phyloP scores from a whole-genome alignment of 92 coral and sea anemone species.

The Isaurus tuberculatus region DNA sequence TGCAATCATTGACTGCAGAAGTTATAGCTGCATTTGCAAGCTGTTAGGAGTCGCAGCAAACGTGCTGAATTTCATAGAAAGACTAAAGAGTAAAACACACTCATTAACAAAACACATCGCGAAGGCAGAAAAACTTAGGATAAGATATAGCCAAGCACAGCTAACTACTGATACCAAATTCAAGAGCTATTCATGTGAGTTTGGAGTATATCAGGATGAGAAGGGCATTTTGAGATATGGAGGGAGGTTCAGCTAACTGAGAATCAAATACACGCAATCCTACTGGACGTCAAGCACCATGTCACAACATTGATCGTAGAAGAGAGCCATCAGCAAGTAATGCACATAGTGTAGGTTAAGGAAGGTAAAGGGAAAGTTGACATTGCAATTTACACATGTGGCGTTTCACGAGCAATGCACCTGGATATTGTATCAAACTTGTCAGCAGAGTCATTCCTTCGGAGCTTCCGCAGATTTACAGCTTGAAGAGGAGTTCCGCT shows the following conservation, averaged over 20 bases:
- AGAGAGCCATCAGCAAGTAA: constrained; percentile 42
- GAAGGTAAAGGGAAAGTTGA: constrained; percentile 28
- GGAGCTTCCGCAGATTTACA: constrained; percentile 32
- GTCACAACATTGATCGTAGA: constrained; percentile 52
- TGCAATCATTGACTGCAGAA: constrained; percentile 48
- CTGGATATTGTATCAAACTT: constrained; percentile 38
- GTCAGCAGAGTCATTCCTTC: constrained; percentile 37
- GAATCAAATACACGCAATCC: constrained; percentile 42
- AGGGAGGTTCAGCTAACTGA: constrained; percentile 48
- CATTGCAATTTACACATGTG: not conserved
- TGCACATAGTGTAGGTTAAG: no score
- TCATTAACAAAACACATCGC: constrained; percentile 36
- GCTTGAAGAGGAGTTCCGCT: constrained; percentile 43
- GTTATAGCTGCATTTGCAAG: not conserved
- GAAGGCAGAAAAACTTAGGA: constrained; percentile 52
- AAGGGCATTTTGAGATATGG: constrained; percentile 52
- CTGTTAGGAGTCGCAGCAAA: constrained; percentile 12
- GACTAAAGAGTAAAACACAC: not conserved
- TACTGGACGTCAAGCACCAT: constrained; percentile 56
- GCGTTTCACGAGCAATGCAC: constrained; percentile 40
- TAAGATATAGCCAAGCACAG: constrained; percentile 43
- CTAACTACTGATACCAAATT: constrained; percentile 38
- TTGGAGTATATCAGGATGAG: constrained; percentile 53
- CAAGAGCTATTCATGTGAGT: constrained; percentile 51
- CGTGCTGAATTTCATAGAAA: constrained; percentile 31